phyloP scores from a whole-genome alignment of 2,113 vertebrate species.

The Eptesicus fuscus region DNA sequence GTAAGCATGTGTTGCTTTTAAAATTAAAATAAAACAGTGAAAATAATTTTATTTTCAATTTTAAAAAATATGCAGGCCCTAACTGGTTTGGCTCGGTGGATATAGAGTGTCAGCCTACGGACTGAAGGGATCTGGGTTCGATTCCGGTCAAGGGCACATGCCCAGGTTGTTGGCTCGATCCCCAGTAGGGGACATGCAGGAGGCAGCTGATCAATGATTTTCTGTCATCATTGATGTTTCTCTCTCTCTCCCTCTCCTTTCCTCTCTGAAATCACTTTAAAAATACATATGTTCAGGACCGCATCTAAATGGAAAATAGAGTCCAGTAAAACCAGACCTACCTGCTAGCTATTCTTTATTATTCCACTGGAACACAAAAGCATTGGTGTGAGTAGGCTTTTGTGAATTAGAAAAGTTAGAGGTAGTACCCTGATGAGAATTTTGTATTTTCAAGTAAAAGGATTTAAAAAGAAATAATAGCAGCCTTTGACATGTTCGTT shows the following conservation, averaged over 20 bases:
- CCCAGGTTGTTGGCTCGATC: too few relatives aligned
- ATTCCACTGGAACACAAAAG: not conserved
- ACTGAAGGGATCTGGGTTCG: too few relatives aligned
- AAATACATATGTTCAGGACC: not conserved
- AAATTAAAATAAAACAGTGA: not conserved
- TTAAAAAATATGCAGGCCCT: too few relatives aligned
- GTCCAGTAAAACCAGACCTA: not conserved
- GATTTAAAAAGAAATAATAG: not conserved
- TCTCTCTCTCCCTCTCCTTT: not conserved
- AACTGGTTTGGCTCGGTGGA: too few relatives aligned
- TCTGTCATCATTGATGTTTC: not conserved
- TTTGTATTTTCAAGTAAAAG: not conserved
- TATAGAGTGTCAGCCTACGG: too few relatives aligned
- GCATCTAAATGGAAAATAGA: not conserved
- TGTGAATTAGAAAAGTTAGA: slow-evolving; percentile 22
- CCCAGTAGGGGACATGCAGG: too few relatives aligned
- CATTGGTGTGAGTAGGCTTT: not conserved
- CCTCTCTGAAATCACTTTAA: not conserved
- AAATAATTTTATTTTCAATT: not conserved
- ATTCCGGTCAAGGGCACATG: too few relatives aligned
- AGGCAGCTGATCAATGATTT: too few relatives aligned
- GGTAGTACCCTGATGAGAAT: not conserved
- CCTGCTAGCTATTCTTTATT: not conserved
- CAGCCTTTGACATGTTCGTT: not conserved
- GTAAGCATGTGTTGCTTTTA: not conserved